Conservation (phyloP, 2,113 vertebrate genomes). For the Coptodon rendalli region DNA sequence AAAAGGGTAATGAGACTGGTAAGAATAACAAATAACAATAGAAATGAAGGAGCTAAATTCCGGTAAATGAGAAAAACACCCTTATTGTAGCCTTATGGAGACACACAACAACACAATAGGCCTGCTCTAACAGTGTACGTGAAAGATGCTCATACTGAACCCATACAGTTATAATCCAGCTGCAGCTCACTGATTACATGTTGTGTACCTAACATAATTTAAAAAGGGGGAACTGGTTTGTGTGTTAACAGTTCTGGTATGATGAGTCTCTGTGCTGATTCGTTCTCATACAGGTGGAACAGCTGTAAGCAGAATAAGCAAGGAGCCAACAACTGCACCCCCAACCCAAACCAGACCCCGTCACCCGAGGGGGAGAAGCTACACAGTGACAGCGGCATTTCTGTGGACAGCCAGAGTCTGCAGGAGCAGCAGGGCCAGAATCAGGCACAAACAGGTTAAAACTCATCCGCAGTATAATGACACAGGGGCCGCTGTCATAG, state of each 20-base stretch:
- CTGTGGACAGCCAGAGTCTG: constrained; percentile 93
- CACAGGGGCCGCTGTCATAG: background rate
- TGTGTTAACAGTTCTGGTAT: background rate
- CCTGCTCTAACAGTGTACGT: background rate
- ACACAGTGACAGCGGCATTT: constrained; percentile 97
- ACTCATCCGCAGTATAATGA: background rate
- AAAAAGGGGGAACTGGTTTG: background rate
- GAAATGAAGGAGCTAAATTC: background rate
- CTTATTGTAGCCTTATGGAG: background rate
- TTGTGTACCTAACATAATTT: background rate
- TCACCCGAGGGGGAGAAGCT: constrained; percentile 94
- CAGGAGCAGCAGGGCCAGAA: constrained; percentile 85
- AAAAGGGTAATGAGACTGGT: background rate
- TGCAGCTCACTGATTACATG: background rate
- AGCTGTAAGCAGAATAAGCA: constrained; percentile 97
- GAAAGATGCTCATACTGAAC: background rate
- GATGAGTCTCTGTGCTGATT: background rate
- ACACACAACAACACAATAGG: background rate
- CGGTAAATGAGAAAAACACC: background rate
- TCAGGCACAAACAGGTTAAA: constrained; percentile 73
- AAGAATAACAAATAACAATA: background rate
- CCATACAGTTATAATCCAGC: background rate
- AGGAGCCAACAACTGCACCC: constrained; percentile 84
- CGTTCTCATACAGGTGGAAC: constrained; percentile 81
- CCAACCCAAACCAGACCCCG: constrained; percentile 88